These are phyloP conservation scores for Dynastes tityus DNA, from an alignment of 2,888 invertebrate genomes.

Conservation along the genomic window DNA sequence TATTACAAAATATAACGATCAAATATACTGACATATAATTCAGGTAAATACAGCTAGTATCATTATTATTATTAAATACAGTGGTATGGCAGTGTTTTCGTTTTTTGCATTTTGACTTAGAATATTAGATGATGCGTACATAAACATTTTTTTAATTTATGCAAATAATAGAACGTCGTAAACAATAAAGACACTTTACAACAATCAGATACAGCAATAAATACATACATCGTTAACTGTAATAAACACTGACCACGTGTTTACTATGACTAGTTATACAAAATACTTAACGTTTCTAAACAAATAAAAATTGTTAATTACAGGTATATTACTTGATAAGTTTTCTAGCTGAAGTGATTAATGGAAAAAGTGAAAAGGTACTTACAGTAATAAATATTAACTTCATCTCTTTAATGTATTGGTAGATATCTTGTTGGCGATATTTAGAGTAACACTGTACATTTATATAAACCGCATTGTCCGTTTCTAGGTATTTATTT, in stretches of 20 bases:
- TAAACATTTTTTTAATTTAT: too few relatives aligned
- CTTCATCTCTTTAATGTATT: slow-evolving; percentile 41
- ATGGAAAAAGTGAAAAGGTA: slow-evolving; percentile 19
- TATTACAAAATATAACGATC: too few relatives aligned
- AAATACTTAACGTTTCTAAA: background rate
- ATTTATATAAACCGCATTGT: slow-evolving; percentile 48
- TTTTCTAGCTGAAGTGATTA: slow-evolving; percentile 8
- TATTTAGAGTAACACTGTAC: slow-evolving; percentile 28
- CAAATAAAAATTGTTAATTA: too few relatives aligned
- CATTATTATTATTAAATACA: too few relatives aligned
- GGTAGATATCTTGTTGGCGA: slow-evolving; percentile 14
- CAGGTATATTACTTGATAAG: too few relatives aligned
- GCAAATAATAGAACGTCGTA: too few relatives aligned
- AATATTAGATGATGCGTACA: too few relatives aligned
- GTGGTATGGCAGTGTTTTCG: too few relatives aligned
- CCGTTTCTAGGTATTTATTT: slow-evolving; percentile 20
- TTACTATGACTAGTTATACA: slow-evolving; percentile 9
- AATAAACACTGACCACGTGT: slow-evolving; percentile 40
- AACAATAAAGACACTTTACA: too few relatives aligned
- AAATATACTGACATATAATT: too few relatives aligned
- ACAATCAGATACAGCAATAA: background rate
- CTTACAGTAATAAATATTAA: slow-evolving; percentile 42
- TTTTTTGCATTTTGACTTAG: too few relatives aligned
- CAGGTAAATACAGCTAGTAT: too few relatives aligned
- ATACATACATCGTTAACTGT: background rate